A percentile compares a stretch with the other conserved stretches of the same genome.
phyloP scores from a whole-genome alignment of 2,888 invertebrate genomes.

The Aphodius granarius region DNA sequence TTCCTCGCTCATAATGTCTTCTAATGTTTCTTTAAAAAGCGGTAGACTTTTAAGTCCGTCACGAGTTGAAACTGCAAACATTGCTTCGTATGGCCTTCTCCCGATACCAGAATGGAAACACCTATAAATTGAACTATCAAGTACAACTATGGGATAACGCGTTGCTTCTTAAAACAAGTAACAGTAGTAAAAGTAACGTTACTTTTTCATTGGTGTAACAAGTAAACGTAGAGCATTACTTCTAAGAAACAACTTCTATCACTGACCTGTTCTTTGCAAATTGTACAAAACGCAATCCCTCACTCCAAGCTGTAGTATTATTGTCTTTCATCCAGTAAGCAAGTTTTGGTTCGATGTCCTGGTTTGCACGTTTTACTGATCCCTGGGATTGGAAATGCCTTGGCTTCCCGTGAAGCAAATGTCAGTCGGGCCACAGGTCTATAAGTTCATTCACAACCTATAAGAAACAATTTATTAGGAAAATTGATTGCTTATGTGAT shows the following conservation, averaged over 20 bases:
- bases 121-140: not conserved
- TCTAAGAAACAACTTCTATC: not conserved
- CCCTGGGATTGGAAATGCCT: slow-evolving; percentile 37
- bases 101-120: slow-evolving; percentile 7
- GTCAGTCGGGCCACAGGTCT: slow-evolving; percentile 34
- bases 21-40: not conserved
- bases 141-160: too few relatives aligned
- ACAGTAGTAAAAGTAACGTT: not conserved
- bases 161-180: too few relatives aligned
- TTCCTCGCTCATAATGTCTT: slow-evolving; percentile 2
- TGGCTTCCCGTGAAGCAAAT: slow-evolving; percentile 46
- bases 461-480: too few relatives aligned
- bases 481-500: slow-evolving; percentile 21
- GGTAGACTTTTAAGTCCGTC: slow-evolving; percentile 4
- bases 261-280: not conserved
- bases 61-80: not conserved
- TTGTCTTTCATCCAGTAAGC: not conserved
- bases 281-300: slow-evolving; percentile 1
- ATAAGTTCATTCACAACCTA: too few relatives aligned
- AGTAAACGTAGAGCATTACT: not conserved
- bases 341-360: not conserved
- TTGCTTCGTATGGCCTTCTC: slow-evolving; percentile 3
- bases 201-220: not conserved
- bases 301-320: not conserved
- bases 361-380: not conserved